Base-by-base conservation (phyloP, 2,888 invertebrate species). In the Dicycla oo region DNA sequence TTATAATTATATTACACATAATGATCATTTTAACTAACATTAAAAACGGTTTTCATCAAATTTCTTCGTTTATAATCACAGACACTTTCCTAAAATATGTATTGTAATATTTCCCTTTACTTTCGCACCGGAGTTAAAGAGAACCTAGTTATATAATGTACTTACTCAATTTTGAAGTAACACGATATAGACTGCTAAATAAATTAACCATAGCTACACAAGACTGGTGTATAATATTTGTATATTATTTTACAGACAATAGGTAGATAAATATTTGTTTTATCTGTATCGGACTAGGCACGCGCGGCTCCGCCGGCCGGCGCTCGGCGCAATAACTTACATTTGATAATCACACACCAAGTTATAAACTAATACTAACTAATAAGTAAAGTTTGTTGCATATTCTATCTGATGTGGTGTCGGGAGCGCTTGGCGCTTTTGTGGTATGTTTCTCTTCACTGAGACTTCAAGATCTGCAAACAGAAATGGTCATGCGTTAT, bases 41-140 rank as follows among this genome's bases (percentile, higher is more conserved):
- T 92, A 92, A 91, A 91, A 94, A 94, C 91, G 91, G 92, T 92
- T 94, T 92, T 92, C 93, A 92, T 93, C 93, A 94, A 94, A 92
- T 95, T 95, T 94, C 93, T 92, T 95, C 94, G 92, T 94, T 95
- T 93, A 95, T 94, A 95, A 96, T 96, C 95, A 95, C 95, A 96
- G 95, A 95, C 95, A 95, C 94, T 96, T 96, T 95, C 94, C 94
- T 95, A 95, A 94, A 94, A 93, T 95, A 95, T 95, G 94, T 94
- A 93, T 89, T 90, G 90, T 92, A 89, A 92, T 91, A 84, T 83
- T 86, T 92, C 92, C 86, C 91, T 89, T 91, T 91, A 89, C 91
- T 88, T 88, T 91, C 92, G 93, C 93, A 94, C 93, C 94, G 93
- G 92, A 92, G 88, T 89, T 90, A 91, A 91, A 87, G 90, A 93